Conservation (phyloP, 2,797 vertebrate species). For the Phrynocephalus forsythii region DNA sequence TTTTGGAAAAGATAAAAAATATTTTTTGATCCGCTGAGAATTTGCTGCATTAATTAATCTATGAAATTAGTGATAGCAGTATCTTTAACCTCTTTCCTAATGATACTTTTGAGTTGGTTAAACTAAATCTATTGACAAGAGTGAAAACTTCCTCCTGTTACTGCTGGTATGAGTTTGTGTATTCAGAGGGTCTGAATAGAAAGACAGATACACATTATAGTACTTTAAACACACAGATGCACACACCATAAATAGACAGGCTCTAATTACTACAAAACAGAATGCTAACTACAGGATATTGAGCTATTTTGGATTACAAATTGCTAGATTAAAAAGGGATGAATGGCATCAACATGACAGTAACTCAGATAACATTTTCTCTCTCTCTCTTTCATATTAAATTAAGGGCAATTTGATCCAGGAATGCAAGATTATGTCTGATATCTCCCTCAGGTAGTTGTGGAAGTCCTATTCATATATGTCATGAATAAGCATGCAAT, state of each 20-base stretch:
- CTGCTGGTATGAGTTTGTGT: background rate
- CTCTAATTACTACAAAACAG: background rate
- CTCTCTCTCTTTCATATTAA: background rate
- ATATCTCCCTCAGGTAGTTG: too few species aligned
- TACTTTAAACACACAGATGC: constrained; percentile 7
- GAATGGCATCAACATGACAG: too few species aligned
- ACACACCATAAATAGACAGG: constrained; percentile 6
- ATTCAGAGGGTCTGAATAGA: background rate
- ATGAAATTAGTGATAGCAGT: constrained; percentile 19
- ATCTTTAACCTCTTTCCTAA: constrained; percentile 23
- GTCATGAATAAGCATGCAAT: background rate
- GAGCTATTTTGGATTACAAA: constrained; percentile 4
- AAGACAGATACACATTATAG: background rate
- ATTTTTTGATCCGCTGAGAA: background rate
- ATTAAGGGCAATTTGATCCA: background rate
- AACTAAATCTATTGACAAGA: background rate
- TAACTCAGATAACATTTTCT: background rate
- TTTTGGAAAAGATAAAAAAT: too few species aligned
- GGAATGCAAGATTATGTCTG: background rate
- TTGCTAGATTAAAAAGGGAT: too few species aligned
- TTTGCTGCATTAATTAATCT: constrained; percentile 27
- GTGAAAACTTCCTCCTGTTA: background rate
- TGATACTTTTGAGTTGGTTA: background rate
- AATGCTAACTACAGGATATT: background rate
- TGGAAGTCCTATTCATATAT: too few species aligned